Evolutionary conservation across 2,888 invertebrate genomes (phyloP).

Genomic region (Amiota minor): DNA sequence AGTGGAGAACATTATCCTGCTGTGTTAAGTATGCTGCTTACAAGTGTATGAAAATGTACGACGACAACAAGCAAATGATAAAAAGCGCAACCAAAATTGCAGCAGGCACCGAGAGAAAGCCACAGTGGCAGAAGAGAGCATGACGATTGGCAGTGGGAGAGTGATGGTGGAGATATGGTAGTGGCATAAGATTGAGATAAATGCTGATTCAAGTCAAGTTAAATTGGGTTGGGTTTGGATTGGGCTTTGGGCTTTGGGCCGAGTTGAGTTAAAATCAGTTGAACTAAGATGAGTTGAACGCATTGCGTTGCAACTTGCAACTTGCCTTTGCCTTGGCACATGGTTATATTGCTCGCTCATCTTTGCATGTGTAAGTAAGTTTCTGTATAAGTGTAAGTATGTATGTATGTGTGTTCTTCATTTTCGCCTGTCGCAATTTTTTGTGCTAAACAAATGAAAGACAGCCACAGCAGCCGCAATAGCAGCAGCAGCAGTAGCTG

Average conservation of each 20-base stretch:
- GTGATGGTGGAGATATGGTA: background rate
- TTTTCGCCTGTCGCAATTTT: slow-evolving; percentile 3
- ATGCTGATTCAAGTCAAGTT: background rate
- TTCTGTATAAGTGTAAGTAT: background rate
- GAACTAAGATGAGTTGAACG: slow-evolving; percentile 19
- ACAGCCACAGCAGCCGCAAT: slow-evolving; percentile 34
- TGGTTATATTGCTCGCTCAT: background rate
- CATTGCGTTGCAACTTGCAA: background rate
- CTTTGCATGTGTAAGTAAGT: background rate
- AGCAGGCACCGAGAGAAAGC: background rate
- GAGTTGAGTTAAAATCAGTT: slow-evolving; percentile 18
- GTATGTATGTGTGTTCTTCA: slow-evolving; percentile 14
- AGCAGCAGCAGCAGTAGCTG: slow-evolving; percentile 34
- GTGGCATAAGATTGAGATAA: background rate
- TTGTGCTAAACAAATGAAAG: background rate
- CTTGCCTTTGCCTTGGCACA: background rate
- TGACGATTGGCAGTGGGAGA: background rate
- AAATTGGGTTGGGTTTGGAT: slow-evolving; percentile 35
- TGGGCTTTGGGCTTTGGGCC: background rate
- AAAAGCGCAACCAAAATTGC: too few relatives aligned
- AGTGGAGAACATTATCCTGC: slow-evolving; percentile 23
- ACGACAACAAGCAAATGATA: slow-evolving; percentile 40
- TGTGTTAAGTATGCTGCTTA: slow-evolving; percentile 54
- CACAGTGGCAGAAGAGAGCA: background rate
- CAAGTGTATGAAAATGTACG: slow-evolving; percentile 67